Conservation (phyloP, 1,140 invertebrate genomes). For the Nylanderia fulva region DNA sequence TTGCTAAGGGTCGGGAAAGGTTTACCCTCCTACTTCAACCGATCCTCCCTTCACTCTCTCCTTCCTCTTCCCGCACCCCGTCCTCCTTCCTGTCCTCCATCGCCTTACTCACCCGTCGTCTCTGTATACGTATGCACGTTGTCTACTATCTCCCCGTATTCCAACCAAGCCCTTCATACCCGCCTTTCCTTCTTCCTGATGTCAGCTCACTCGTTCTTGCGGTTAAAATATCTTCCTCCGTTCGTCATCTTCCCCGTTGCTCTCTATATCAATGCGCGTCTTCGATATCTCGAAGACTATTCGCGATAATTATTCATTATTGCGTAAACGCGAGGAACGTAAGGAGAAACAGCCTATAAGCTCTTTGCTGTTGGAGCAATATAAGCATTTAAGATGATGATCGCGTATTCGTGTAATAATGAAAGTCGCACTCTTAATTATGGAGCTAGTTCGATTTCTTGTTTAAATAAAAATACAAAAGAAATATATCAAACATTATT, state of each 20-base stretch:
- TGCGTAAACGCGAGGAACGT: neutral
- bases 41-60: conserved; percentile 61
- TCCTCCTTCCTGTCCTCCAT: conserved; percentile 57
- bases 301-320: conserved; percentile 24
- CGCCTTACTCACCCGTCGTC: conserved; percentile 60
- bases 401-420: too few relatives aligned
- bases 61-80: neutral
- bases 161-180: conserved; percentile 78
- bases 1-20: conserved; percentile 80
- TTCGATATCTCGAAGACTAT: conserved; percentile 1
- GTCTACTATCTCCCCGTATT: conserved; percentile 81
- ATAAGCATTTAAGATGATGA: too few relatives aligned
- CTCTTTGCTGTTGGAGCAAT: too few relatives aligned
- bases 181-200: conserved; percentile 61
- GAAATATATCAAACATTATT: too few relatives aligned
- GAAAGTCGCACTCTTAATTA: too few relatives aligned
- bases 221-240: conserved; percentile 57
- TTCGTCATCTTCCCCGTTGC: conserved; percentile 36
- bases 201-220: conserved; percentile 56
- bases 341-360: too few relatives aligned
- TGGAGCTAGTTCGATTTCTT: too few relatives aligned
- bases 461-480: too few relatives aligned
- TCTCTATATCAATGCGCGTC: conserved; percentile 21
- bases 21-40: conserved; percentile 71
- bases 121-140: conserved; percentile 73